Conservation (phyloP, 2,797 vertebrate species). For the Fistularia tabacaria region DNA sequence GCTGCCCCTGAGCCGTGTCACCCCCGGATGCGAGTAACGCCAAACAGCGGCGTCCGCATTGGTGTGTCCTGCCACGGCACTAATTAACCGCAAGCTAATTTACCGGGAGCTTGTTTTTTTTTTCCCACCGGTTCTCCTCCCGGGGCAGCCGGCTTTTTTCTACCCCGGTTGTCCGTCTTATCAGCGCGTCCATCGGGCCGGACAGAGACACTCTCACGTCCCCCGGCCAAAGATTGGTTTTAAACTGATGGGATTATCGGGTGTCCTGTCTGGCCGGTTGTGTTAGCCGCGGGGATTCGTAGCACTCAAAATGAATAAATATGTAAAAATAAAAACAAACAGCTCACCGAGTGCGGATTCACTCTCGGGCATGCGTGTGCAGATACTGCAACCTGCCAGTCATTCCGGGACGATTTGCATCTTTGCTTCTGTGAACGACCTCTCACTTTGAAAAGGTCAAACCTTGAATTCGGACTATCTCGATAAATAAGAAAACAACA, state of each 20-base stretch:
- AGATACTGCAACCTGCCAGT: not conserved
- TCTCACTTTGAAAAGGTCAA: not conserved
- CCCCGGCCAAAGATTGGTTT: conserved; percentile 11
- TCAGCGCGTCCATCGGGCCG: not conserved
- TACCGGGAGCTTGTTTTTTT: not conserved
- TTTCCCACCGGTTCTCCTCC: not conserved
- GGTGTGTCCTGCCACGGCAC: too few relatives aligned
- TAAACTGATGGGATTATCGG: conserved; percentile 11
- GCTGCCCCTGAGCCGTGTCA: too few relatives aligned
- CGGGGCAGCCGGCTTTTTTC: not conserved
- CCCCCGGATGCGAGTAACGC: too few relatives aligned
- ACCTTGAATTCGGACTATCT: too few relatives aligned
- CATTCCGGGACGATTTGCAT: not conserved
- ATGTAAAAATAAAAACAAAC: not conserved
- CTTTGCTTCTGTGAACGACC: not conserved
- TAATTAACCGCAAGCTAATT: conserved; percentile 6
- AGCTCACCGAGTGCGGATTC: not conserved
- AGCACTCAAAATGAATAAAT: not conserved
- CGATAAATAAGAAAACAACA: too few relatives aligned
- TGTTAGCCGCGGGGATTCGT: not conserved
- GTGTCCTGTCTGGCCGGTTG: not conserved
- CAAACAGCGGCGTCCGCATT: too few relatives aligned
- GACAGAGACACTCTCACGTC: not conserved
- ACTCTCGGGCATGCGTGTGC: not conserved
- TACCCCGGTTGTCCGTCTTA: not conserved